Conservation (phyloP, 2,888 invertebrate species). For the Molanna angustata region DNA sequence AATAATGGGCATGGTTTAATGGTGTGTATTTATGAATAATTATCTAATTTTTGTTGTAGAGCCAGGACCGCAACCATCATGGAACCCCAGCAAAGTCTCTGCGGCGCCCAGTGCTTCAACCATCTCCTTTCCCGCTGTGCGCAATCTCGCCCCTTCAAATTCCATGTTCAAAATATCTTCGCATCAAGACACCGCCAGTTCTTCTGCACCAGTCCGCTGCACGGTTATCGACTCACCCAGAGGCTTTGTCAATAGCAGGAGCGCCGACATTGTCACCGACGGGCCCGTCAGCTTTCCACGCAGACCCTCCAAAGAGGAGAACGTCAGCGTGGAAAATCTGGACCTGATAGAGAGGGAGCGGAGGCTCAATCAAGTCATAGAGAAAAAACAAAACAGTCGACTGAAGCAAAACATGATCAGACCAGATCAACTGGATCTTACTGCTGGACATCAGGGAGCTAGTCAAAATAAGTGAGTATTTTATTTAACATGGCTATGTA, state of each 20-base stretch:
- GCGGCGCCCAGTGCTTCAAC: neutral
- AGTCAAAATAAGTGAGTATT: too few species aligned
- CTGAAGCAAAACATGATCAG: neutral
- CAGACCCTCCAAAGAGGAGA: neutral
- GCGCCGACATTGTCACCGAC: neutral
- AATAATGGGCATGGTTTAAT: neutral
- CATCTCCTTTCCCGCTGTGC: too few species aligned
- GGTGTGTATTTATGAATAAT: neutral
- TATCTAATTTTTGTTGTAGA: constrained; percentile 39
- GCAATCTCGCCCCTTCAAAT: too few species aligned
- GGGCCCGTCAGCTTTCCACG: neutral
- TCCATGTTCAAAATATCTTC: too few species aligned
- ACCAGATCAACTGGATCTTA: neutral
- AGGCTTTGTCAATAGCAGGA: neutral
- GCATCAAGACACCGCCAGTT: too few species aligned
- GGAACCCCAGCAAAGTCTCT: too few species aligned
- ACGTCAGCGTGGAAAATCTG: neutral
- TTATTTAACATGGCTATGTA: too few species aligned
- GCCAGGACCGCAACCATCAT: constrained; percentile 48
- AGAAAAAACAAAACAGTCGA: neutral
- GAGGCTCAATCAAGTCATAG: neutral
- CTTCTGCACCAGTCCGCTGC: neutral
- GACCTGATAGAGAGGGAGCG: neutral
- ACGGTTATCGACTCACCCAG: too few species aligned
- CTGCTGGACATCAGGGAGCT: too few species aligned